These are phyloP conservation scores for Sitobion miscanthi DNA, from an alignment of 1,140 invertebrate species.

Conservation along the genomic window DNA sequence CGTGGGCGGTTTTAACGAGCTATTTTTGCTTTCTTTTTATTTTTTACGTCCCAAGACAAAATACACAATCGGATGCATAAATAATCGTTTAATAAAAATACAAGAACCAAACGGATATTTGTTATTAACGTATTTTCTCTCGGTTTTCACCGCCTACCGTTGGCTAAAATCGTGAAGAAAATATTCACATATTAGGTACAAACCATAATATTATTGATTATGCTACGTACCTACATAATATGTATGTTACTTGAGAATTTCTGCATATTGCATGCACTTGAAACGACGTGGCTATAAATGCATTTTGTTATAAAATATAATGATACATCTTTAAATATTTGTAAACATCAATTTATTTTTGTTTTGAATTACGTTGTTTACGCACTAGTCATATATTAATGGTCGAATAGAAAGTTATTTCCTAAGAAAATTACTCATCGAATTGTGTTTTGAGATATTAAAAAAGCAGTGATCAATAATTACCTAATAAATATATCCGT, in stretches of 20 bases:
- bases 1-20: not conserved
- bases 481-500: not conserved
- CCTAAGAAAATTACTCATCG: not conserved
- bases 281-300: not conserved
- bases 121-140: not conserved
- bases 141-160: not conserved
- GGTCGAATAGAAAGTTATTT: not conserved
- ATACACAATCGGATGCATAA: not conserved
- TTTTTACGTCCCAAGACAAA: not conserved
- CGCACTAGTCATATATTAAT: not conserved
- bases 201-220: not conserved
- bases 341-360: not conserved
- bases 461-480: not conserved
- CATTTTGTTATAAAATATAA: not conserved
- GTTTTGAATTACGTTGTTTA: not conserved
- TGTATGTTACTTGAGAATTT: not conserved
- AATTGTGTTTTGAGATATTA: not conserved
- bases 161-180: not conserved
- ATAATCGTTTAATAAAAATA: not conserved
- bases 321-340: not conserved
- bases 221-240: not conserved
- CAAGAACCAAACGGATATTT: no score
- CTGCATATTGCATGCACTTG: not conserved
- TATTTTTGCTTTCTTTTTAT: not conserved
- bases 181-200: no score